These are phyloP conservation scores for Cataglyphis albicans DNA, from an alignment of 2,888 invertebrate species.

Conservation along the genomic window DNA sequence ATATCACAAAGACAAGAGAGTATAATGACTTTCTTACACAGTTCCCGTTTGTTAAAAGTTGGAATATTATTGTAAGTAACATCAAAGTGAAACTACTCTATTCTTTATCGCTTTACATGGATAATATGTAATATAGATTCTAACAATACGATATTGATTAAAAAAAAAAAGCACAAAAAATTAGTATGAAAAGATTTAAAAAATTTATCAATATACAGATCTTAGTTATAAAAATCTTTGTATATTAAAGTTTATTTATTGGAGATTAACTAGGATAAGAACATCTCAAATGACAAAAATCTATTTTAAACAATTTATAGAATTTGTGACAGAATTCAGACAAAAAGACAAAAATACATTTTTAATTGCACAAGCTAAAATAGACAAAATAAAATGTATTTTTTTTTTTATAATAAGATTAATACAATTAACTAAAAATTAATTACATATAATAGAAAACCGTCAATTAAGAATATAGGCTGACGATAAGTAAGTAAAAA, in stretches of 20 bases:
- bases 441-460: neutral
- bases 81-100: neutral
- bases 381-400: neutral
- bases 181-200: neutral
- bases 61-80: slow-evolving; percentile 16
- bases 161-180: neutral
- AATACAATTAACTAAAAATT: neutral
- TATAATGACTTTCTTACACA: slow-evolving; percentile 11
- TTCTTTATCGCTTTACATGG: neutral
- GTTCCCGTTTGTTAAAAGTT: slow-evolving; percentile 2
- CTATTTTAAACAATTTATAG: neutral
- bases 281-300: neutral
- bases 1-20: slow-evolving; percentile 38
- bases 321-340: neutral
- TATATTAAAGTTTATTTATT: neutral
- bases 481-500: neutral
- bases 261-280: neutral
- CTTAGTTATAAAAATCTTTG: neutral
- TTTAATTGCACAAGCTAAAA: neutral
- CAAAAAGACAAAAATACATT: neutral
- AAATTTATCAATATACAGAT: neutral
- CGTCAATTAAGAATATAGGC: neutral
- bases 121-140: neutral
- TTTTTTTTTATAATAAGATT: neutral
- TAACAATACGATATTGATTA: neutral